Conservation (phyloP, 1,140 invertebrate genomes). For the Drosophila lacertosa region DNA sequence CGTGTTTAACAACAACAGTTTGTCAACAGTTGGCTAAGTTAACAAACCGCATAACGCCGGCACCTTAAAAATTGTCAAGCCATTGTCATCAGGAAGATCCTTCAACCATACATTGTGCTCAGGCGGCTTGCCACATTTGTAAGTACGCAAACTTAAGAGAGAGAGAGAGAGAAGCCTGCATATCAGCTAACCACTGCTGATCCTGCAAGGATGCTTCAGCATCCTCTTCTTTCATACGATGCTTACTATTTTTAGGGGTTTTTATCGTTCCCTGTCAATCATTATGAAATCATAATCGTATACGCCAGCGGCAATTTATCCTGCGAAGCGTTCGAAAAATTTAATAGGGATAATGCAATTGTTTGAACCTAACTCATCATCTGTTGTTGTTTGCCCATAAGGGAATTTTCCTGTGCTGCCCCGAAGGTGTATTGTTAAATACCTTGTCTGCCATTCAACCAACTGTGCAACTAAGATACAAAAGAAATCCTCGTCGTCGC, state of each 20-base stretch:
- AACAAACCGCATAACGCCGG: constrained; percentile 33
- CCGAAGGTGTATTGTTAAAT: constrained; percentile 39
- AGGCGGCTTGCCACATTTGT: neutral
- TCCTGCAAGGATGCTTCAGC: constrained; percentile 14
- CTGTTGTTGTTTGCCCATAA: constrained; percentile 17
- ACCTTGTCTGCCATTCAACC: constrained; percentile 34
- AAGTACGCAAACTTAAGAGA: constrained; percentile 1
- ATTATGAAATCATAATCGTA: constrained; percentile 66
- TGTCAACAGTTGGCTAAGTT: constrained; percentile 51
- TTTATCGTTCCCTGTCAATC: constrained; percentile 68
- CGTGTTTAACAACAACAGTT: constrained; percentile 48
- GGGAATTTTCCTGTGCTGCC: constrained; percentile 28
- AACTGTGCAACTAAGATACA: constrained; percentile 36
- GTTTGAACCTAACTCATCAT: constrained; percentile 49
- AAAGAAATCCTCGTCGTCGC: constrained; percentile 27
- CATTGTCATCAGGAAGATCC: constrained; percentile 3
- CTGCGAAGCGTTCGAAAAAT: constrained; percentile 60
- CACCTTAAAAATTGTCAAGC: neutral
- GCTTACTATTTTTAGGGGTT: neutral
- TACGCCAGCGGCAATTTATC: constrained; percentile 57
- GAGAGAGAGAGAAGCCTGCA: neutral
- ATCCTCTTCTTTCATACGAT: constrained; percentile 25
- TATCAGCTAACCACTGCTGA: neutral
- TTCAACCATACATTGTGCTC: neutral
- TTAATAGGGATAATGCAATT: constrained; percentile 67